These are phyloP conservation scores for Orientallactaga sibirica DNA, from an alignment of 2,797 vertebrate genomes.

Conservation along the genomic window DNA sequence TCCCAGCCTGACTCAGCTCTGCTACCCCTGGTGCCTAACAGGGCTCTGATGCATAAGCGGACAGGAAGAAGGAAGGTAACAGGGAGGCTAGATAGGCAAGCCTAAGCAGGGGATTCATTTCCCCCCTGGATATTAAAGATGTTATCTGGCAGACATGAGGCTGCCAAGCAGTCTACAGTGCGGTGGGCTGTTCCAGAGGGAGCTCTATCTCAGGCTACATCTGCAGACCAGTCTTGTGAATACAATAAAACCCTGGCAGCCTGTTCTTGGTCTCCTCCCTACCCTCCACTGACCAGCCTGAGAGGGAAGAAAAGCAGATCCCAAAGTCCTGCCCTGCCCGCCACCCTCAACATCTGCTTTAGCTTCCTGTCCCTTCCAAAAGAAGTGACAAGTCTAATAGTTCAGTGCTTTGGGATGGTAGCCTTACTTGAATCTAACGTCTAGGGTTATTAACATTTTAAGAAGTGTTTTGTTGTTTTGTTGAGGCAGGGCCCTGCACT, in stretches of 20 bases:
- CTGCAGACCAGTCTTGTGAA: conserved; percentile 43
- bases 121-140: conserved; percentile 88
- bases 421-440: not conserved
- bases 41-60: not conserved
- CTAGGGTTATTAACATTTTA: not conserved
- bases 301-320: not conserved
- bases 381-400: not conserved
- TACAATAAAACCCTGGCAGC: not conserved
- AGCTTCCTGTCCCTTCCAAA: not conserved
- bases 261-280: not conserved
- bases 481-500: no score
- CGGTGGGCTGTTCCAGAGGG: not conserved
- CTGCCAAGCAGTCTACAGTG: not conserved
- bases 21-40: not conserved
- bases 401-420: not conserved
- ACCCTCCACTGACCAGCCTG: not conserved
- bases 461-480: no score
- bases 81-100: not conserved
- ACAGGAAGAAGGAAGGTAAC: not conserved
- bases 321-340: not conserved
- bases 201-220: conserved; percentile 51
- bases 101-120: conserved; percentile 69
- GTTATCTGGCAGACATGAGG: conserved; percentile 77
- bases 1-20: not conserved
- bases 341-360: not conserved